A percentile compares a stretch with the other conserved stretches of the same genome.
phyloP scores from a whole-genome alignment of 2,797 vertebrate species.

The Margarornis squamiger region DNA sequence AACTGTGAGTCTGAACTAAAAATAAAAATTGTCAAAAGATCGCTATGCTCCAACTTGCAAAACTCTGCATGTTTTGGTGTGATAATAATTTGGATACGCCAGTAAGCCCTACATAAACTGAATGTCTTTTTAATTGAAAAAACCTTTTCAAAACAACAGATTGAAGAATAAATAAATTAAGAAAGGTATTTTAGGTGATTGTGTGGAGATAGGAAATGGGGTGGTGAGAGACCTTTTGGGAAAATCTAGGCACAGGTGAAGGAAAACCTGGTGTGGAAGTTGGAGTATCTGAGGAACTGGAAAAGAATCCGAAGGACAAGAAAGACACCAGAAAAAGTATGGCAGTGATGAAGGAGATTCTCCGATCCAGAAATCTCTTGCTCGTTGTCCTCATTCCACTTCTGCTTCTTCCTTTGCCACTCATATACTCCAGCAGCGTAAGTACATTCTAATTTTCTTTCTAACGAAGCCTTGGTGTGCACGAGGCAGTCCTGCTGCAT shows the following conservation, averaged over 20 bases:
- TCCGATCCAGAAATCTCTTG: constrained; percentile 88
- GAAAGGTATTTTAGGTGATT: not conserved
- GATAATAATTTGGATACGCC: constrained; percentile 32
- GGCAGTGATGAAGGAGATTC: constrained; percentile 86
- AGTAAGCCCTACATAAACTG: constrained; percentile 61
- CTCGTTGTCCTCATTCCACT: constrained; percentile 89
- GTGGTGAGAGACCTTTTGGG: not conserved
- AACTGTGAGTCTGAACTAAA: not conserved
- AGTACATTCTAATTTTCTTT: constrained; percentile 75
- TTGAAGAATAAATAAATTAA: not conserved
- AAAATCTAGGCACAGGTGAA: not conserved
- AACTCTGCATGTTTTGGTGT: not conserved
- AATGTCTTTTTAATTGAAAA: not conserved
- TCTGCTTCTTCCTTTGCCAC: constrained; percentile 89
- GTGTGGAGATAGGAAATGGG: not conserved
- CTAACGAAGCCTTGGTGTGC: not conserved
- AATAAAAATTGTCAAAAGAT: not conserved
- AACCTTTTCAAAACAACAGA: not conserved
- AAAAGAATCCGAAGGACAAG: not conserved
- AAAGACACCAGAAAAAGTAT: constrained; percentile 73
- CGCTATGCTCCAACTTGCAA: constrained; percentile 28
- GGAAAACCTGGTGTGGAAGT: not conserved
- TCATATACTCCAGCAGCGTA: constrained; percentile 91
- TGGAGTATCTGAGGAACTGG: not conserved
- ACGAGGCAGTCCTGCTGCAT: not conserved